Conservation (phyloP, 1,140 invertebrate species). For the Trichogramma pretiosum region DNA sequence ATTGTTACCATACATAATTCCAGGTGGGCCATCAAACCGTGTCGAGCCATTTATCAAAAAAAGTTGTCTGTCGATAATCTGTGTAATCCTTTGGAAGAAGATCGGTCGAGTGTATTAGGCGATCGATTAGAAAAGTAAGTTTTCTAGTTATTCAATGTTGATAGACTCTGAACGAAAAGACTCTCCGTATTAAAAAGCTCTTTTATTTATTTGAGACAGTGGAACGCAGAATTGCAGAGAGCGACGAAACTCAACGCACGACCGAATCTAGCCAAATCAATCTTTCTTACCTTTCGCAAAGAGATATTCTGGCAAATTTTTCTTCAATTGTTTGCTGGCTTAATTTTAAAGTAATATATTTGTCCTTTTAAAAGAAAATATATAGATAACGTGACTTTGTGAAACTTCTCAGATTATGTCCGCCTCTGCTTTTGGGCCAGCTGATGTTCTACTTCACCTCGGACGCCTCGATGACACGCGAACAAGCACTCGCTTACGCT, state of each 20-base stretch:
- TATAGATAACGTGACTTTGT: too few relatives aligned
- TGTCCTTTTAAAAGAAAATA: too few relatives aligned
- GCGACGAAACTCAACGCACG: neutral
- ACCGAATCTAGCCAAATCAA: slow-evolving; percentile 44
- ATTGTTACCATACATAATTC: slow-evolving; percentile 13
- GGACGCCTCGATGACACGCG: slow-evolving; percentile 27
- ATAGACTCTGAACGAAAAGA: neutral
- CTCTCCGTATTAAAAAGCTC: neutral
- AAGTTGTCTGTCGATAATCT: slow-evolving; percentile 47
- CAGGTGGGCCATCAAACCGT: slow-evolving; percentile 47
- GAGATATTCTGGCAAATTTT: slow-evolving; percentile 47
- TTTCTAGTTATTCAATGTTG: neutral
- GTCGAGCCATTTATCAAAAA: slow-evolving; percentile 47
- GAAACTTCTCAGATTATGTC: slow-evolving; percentile 22
- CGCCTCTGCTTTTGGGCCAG: slow-evolving; percentile 45
- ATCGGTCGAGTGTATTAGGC: slow-evolving; percentile 44
- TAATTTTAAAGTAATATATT: slow-evolving; percentile 33
- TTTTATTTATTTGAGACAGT: neutral
- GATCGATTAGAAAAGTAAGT: slow-evolving; percentile 48
- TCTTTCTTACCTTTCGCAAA: slow-evolving; percentile 49
- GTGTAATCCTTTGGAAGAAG: slow-evolving; percentile 44
- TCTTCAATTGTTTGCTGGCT: slow-evolving; percentile 34
- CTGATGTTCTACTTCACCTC: slow-evolving; percentile 45
- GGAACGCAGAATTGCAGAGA: neutral
- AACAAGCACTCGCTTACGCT: slow-evolving; percentile 47